Base-by-base conservation (phyloP, 1,140 invertebrate genomes). In the Condylostylus longicornis region DNA sequence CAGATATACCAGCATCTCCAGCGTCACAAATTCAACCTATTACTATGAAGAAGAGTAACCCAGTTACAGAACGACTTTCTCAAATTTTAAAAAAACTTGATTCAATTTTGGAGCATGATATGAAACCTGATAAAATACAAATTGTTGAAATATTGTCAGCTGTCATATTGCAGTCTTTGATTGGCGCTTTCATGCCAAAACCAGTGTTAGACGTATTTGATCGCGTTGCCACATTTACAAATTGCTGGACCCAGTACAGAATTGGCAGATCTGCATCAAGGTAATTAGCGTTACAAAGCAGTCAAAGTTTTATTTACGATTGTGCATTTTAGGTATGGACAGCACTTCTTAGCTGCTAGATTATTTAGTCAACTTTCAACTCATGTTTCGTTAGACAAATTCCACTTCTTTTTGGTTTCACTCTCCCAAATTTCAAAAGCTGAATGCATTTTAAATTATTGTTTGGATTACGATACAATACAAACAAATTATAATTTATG, bases 321-420 rank as follows among this genome's bases (percentile, higher is more conserved):
- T 8, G 23, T 25, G 23, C 7, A 15, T 42, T 42, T 37, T 42
- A 77, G 81, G 42, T 88, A 86, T 51, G 82, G 82, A 1, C 84
- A 89, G 52, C 82, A 85, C 50, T 68, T 65, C 39, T 68, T 87
- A 29, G 81, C 80, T 0, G 67, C 70, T 2, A 60, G 63, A 27
- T 72, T 87, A 37, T 74, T 86, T 43, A 66, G 67, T 17, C 67
- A 66, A 28, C 55, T 86, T 12, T 70, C 75, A 1, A 73, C 75
- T 45, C 68, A 80, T 47, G 85, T 90, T 2, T 81, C 82, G 12
- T 84, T 83, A 12, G 91, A 96, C 52, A 79, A 89, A 52, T 73
- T 86, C 28, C 79, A 91, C 51, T 90, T 90, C 51, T 95, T 89
- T 82, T 58, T 96, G 25, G 72, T 75, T 1, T 82, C 82, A 5